A percentile compares a stretch with the other conserved stretches of the same genome.
Evolutionary conservation across 2,888 invertebrate species (phyloP).

Genomic region (Chironomus riparius): DNA sequence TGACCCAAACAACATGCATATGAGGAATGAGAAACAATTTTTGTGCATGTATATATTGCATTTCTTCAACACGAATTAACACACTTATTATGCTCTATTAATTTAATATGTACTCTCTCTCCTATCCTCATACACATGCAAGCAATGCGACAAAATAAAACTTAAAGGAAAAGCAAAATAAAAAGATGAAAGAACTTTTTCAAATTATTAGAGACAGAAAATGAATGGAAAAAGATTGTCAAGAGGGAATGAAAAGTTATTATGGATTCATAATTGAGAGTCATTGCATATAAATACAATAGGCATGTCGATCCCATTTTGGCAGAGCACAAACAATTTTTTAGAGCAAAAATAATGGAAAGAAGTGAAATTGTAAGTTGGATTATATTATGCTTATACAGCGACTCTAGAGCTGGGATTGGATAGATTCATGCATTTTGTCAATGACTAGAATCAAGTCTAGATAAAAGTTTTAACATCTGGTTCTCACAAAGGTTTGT

Average conservation of each 20-base stretch:
- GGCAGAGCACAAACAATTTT: background rate
- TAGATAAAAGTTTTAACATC: too few relatives aligned
- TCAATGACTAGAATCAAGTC: too few relatives aligned
- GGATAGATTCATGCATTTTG: too few relatives aligned
- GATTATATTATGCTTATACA: too few relatives aligned
- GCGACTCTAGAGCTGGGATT: too few relatives aligned
- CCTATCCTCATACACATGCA: too few relatives aligned
- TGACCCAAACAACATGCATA: background rate
- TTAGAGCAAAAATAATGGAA: too few relatives aligned
- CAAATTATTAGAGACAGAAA: background rate
- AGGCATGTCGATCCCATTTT: background rate
- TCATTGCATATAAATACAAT: background rate
- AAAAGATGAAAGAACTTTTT: background rate
- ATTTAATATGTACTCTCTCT: background rate
- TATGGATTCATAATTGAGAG: background rate
- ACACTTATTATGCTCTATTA: slow-evolving; percentile 21
- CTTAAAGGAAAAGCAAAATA: too few relatives aligned
- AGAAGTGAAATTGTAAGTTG: too few relatives aligned
- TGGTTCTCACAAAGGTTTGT: too few relatives aligned
- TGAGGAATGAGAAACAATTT: background rate
- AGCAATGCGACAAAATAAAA: too few relatives aligned
- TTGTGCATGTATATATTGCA: background rate
- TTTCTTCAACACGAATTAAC: slow-evolving; percentile 8
- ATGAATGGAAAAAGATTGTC: background rate
- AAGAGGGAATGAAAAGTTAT: background rate